These are phyloP conservation scores for Drosophila monieri DNA, from an alignment of 2,888 invertebrate species.

Conservation along the genomic window DNA sequence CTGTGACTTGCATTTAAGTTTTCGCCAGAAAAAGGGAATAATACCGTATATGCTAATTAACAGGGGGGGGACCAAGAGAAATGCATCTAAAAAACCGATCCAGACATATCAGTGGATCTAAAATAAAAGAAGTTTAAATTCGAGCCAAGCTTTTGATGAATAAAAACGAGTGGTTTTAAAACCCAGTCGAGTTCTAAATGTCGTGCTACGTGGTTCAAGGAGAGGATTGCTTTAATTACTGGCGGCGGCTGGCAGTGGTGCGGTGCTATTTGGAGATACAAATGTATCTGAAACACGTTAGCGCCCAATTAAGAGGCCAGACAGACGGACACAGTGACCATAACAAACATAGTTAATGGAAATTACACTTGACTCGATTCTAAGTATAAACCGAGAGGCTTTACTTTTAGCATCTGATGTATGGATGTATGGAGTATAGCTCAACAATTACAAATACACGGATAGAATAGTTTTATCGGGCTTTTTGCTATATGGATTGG, in stretches of 20 bases:
- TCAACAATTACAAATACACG: constrained; percentile 13
- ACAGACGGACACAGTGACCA: constrained; percentile 59
- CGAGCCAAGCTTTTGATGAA: constrained; percentile 21
- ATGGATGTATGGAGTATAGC: constrained; percentile 1
- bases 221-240: constrained; percentile 77
- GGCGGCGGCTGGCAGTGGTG: constrained; percentile 6
- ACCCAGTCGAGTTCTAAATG: constrained; percentile 71
- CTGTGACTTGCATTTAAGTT: constrained; percentile 47
- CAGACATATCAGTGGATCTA: background rate
- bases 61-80: background rate
- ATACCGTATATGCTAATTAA: constrained; percentile 26
- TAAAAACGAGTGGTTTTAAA: constrained; percentile 33
- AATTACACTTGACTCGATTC: constrained; percentile 70
- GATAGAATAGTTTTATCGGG: constrained; percentile 36
- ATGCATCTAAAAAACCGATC: background rate
- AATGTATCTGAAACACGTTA: constrained; percentile 78
- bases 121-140: constrained; percentile 20
- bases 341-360: constrained; percentile 68
- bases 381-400: constrained; percentile 43
- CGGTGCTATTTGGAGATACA: constrained; percentile 67
- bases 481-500: constrained; percentile 53
- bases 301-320: constrained; percentile 72
- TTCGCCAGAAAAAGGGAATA: constrained; percentile 14
- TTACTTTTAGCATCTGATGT: constrained; percentile 33
- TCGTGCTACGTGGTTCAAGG: constrained; percentile 78